Evolutionary conservation across 2,888 invertebrate species (phyloP), one percentile per base, ranked within the genome.

Genomic region (Leucoptera coffeella): DNA sequence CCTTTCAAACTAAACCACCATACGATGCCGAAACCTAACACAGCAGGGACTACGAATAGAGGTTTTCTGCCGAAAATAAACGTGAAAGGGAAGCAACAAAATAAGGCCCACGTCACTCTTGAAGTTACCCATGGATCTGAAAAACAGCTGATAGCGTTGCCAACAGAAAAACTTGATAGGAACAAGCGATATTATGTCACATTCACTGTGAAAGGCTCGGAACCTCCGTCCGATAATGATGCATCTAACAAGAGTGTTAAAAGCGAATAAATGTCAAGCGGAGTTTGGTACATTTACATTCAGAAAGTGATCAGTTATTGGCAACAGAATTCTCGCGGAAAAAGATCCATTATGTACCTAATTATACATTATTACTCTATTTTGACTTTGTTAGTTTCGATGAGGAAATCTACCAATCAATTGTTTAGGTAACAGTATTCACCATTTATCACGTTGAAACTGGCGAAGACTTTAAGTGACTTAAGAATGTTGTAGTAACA

Each of bases 171-270:
- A 49, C 61, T 92, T 41, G 90, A 92, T 52, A 86, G 85, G 47
- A 88, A 85, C 50, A 92, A 91, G 58, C 77, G 88, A 47, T 93
- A 92, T 60, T 91, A 89, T 54, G 91, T 93, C 31, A 92, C 91
- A 26, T 91, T 93, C 49, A 91, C 91, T 15, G 89, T 93, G 3
- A 87, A 87, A 54, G 87, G 87, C 26, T 77, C 77, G 3, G 71
- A 71, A 31, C 69, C 69, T 14, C 64, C 74, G n/a, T 65, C 67
- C 1, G 78, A 78, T 24, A 73, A 60, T 30, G 71, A 73, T 23
- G 45, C 50, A 8, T 52, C 61, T 12, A 55, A 47, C 37, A 71
- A 41, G 14, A 47, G 49, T 33, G 52, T 53, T 4, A 59, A 52
- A 43, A 60, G 50, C 47, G 52, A 49, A 35, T 59, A 38, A 43